Base-by-base conservation (phyloP, 2,113 vertebrate species). In the Delphinus delphis region DNA sequence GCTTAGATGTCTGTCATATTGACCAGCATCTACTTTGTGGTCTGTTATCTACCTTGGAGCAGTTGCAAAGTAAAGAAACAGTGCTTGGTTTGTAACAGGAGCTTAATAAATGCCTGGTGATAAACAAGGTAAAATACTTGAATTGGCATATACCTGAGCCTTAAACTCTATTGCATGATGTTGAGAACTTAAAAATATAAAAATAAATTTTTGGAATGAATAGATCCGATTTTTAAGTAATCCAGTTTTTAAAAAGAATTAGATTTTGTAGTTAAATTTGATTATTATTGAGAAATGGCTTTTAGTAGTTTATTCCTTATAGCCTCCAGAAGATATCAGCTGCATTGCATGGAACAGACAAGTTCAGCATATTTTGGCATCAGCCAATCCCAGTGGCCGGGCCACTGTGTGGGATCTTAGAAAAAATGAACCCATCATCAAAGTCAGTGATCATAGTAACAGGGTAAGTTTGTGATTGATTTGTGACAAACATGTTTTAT, bases 361-460 rank as follows among this genome's bases (percentile, higher is more conserved):
- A 73, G 99, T 99, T 36, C 99, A 99, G 95, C 99, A 99, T 93
- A 99, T 99, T 96, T 98, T 99, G 97, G 99, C 99, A 0, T 99
- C 99, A 0, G 99, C 99, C 77, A 99, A 99, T 97, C 99, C 99
- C 3, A 99, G 99, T 0, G 99, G 99, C 82, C 98, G 99, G 8
- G 99, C 99, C 1, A 99, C 99, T 0, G 99, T 99, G 13, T 99
- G 99, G 99, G 99, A 99, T 88, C 99, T 99, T 73, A 98, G 99
- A 70, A 99, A 99, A 98, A 99, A 99, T 0, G 99, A 99, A 79
- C 99, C 99, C 50, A 99, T 99, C 93, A 99, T 99, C 97, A 99
- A 99, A 99, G 99, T 99, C 98, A 99, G 99, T 63, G 99, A 99
- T 98, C 99, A 99, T 98, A 99, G 99, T 97, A 99, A 99, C 98